Conservation (phyloP, 2,888 invertebrate genomes). For the Tetramorium bicarinatum region DNA sequence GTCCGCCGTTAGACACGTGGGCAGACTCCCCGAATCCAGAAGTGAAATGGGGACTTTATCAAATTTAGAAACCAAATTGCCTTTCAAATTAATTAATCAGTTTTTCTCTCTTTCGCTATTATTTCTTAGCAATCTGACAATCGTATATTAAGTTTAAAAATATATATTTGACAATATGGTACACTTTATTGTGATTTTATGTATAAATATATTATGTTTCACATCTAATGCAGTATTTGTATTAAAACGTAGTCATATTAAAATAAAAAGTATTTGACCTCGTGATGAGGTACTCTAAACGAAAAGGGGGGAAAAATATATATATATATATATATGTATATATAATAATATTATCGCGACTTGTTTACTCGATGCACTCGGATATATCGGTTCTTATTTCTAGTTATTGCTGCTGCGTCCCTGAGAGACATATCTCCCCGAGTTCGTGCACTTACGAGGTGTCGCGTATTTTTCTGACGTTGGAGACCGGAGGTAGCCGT, state of each 20-base stretch:
- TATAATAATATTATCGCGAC: constrained; percentile 17
- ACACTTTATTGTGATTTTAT: not conserved
- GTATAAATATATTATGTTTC: not conserved
- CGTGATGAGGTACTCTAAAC: not conserved
- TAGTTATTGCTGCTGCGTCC: constrained; percentile 1
- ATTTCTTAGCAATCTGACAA: not conserved
- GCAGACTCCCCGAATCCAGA: not conserved
- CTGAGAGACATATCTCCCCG: constrained; percentile 29
- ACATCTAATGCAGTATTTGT: not conserved
- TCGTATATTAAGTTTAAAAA: not conserved
- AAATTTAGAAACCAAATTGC: not conserved
- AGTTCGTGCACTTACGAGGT: constrained; percentile 18
- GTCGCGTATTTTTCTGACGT: constrained; percentile 58
- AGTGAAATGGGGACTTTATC: not conserved
- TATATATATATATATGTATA: no score
- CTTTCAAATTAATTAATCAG: constrained; percentile 3
- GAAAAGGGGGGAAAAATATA: not conserved
- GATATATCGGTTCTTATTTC: constrained; percentile 12
- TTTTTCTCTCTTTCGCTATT: not conserved
- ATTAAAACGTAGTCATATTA: not conserved
- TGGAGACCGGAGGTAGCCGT: constrained; percentile 63
- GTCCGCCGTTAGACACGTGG: not conserved
- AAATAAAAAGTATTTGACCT: not conserved
- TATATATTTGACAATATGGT: not conserved
- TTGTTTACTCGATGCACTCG: not conserved